Base-by-base conservation (phyloP, 2,113 vertebrate genomes). In the Paratilapia polleni region DNA sequence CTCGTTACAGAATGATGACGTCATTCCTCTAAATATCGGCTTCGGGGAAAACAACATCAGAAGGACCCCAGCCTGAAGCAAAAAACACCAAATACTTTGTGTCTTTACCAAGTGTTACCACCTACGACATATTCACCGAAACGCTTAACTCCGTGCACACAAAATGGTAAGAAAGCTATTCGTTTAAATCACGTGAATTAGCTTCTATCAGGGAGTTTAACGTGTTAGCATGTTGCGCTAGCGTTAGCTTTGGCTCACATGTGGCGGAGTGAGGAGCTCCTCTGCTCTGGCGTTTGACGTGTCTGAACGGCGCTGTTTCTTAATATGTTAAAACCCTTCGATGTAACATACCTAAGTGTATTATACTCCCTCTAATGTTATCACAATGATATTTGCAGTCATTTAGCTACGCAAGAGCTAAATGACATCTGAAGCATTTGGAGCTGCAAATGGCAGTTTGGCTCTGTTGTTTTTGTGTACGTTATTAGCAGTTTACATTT, bases 101-200 rank as follows among this genome's bases (percentile, higher is more conserved):
- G 36, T 75, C 34, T 70, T 41, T 34, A 59, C 62, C 63, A 41
- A n/a, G 49, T 34, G 8, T 4, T 13, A 78, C 34, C 13, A 83
- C 4, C 82, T 22, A 2, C 3, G 22, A 36, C 15, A 10, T 1
- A 0, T 78, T 82, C 20, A 2, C 17, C 6, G 80, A 22, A 87
- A 91, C 1, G 54, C 1, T 0, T 86, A 84, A 91, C 87, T 6
- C 54, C 19, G 10, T 1, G 20, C 49, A 85, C 26, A 74, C 91
- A 94, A 81, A 63, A 96, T 96, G 96, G 96, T 96, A 89, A 91
- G 95, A 75, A 70, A 4, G 1, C 1, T n/a, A 4, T 0, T 2
- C 0, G 3, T 43, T 63, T 56, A 43, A 28, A 17, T 36, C 3
- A 1, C 3, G 0, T 36, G 20, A 1, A n/a, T 81, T 14, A 0